Evolutionary conservation across 2,113 vertebrate species (phyloP).

Genomic region (Ondatra zibethicus): DNA sequence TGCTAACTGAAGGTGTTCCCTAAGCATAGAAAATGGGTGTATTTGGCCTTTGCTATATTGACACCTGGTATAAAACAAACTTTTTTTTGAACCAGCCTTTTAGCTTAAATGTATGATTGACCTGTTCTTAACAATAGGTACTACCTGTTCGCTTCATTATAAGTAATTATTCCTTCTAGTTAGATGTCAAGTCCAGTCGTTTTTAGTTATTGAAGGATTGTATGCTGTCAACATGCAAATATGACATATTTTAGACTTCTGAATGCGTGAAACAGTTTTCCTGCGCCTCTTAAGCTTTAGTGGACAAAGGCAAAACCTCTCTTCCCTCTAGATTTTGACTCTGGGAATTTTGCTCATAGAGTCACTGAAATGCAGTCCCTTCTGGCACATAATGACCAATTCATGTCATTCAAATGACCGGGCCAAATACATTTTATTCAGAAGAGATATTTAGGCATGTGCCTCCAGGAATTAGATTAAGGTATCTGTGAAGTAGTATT

Average conservation of each 20-base stretch:
- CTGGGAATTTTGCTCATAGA: slow-evolving; percentile 11
- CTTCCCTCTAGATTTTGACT: neutral
- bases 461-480: neutral
- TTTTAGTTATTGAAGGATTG: slow-evolving; percentile 50
- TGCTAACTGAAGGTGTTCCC: slow-evolving; percentile 19
- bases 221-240: slow-evolving; percentile 23
- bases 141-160: slow-evolving; percentile 61
- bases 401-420: slow-evolving; percentile 32
- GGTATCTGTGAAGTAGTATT: neutral
- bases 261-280: slow-evolving; percentile 32
- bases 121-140: slow-evolving; percentile 51
- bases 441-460: neutral
- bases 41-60: neutral
- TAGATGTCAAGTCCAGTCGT: slow-evolving; percentile 44
- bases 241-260: slow-evolving; percentile 37
- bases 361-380: neutral
- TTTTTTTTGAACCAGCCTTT: slow-evolving; percentile 27
- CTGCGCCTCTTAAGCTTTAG: slow-evolving; percentile 38
- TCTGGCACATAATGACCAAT: neutral
- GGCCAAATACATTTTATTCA: slow-evolving; percentile 21
- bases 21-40: neutral
- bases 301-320: neutral
- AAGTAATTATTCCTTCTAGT: slow-evolving; percentile 66
- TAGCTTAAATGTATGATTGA: slow-evolving; percentile 36
- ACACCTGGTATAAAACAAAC: slow-evolving; percentile 32